Evolutionary conservation across 1,140 invertebrate genomes (phyloP), one percentile per base, ranked within the genome.

Genomic region (Wasmannia auropunctata): DNA sequence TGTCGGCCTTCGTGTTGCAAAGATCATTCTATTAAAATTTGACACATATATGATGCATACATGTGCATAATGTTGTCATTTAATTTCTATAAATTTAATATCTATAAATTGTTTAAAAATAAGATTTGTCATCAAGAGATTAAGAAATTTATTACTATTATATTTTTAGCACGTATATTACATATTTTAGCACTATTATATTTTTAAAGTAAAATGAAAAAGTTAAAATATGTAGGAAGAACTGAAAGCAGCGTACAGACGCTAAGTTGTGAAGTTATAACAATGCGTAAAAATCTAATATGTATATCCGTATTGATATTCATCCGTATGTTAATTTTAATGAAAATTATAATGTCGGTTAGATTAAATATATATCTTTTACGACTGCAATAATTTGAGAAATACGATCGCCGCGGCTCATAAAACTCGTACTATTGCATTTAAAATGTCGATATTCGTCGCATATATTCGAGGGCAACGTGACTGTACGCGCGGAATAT

Each of bases 371-470:
- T 58, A 81, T 46, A n/a, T n/a, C n/a, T 72, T 77, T 81, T 56
- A 81, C n/a, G 62, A 58, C 37, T 34, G 43, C 46, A 51, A 80
- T 69, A 49, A 80, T 80, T 28, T 19, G 14, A 51, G 43, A 80
- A 80, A 80, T 80, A 69, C 34, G 63, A 37, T 37, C 62, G 31
- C 22, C 4, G 19, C 62, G 22, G 34, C 25, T 80, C 51, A 28
- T 83, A 74, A 60, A 56, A 72, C 0, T 67, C 31, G 37, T 72
- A 49, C 28, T 14, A 34, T n/a, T n/a, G n/a, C 51, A 46, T 74
- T 74, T 72, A 74, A 74, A 60, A 58, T 19, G n/a, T 34, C 79
- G 65, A 79, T 69, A 22, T 72, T 49, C 49, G 22, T 67, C 40
- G 79, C n/a, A n/a, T 22, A 58, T 69, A 69, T 62, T 85, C 56